A percentile compares a stretch with the other conserved stretches of the same genome.
phyloP scores from a whole-genome alignment of 2,888 invertebrate genomes.

The Luperina nickerlii region DNA sequence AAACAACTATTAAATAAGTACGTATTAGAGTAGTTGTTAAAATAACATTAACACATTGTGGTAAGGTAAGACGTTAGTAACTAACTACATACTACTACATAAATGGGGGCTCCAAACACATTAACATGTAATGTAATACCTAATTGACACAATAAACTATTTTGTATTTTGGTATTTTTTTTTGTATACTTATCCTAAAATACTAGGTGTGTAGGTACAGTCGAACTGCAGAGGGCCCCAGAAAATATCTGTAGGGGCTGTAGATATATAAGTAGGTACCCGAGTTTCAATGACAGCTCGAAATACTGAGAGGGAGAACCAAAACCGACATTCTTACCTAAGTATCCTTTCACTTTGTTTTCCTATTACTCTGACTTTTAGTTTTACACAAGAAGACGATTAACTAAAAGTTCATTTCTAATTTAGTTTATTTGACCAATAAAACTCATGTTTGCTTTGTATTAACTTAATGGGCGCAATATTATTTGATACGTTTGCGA shows the following conservation, averaged over 20 bases:
- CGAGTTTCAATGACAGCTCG: not conserved
- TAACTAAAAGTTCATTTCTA: constrained; percentile 8
- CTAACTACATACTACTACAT: too few species aligned
- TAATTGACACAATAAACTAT: too few species aligned
- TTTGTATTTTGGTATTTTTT: too few species aligned
- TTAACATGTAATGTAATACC: too few species aligned
- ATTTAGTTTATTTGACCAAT: constrained; percentile 12
- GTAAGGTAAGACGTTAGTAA: too few species aligned
- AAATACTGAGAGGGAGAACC: not conserved
- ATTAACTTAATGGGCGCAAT: constrained; percentile 55
- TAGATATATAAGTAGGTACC: not conserved
- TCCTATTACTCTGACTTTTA: not conserved
- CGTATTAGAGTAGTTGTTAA: not conserved
- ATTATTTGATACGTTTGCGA: constrained; percentile 66
- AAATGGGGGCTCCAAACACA: too few species aligned
- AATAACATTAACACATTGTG: not conserved
- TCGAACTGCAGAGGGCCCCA: not conserved
- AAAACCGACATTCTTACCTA: not conserved
- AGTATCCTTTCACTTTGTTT: not conserved
- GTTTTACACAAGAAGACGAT: not conserved
- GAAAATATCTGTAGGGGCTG: not conserved
- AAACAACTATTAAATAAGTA: not conserved
- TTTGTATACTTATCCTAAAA: not conserved
- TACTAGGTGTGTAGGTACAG: not conserved
- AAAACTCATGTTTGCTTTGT: constrained; percentile 35